These are phyloP conservation scores for Drosophila demipolita DNA, from an alignment of 2,888 invertebrate genomes.

Conservation along the genomic window DNA sequence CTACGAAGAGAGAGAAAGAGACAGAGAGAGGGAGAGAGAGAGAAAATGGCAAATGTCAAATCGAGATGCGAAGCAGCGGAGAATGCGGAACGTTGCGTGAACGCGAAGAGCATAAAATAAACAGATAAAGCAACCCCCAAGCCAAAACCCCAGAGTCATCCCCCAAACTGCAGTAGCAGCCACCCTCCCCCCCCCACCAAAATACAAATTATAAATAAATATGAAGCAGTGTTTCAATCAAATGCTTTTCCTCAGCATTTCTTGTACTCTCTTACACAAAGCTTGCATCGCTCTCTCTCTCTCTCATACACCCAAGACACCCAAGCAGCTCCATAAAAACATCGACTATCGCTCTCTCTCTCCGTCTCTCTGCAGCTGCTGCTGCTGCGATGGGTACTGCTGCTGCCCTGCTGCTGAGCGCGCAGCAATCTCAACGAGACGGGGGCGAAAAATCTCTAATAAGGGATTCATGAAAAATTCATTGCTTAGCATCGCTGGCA, in stretches of 20 bases:
- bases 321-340: not conserved
- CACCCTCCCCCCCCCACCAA: slow-evolving; percentile 13
- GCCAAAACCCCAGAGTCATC: slow-evolving; percentile 12
- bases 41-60: slow-evolving; percentile 64
- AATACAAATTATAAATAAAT: slow-evolving; percentile 1
- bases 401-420: slow-evolving; percentile 46
- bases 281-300: not conserved
- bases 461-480: slow-evolving; percentile 82
- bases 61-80: slow-evolving; percentile 54
- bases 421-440: slow-evolving; percentile 68
- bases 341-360: not conserved
- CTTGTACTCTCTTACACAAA: not conserved
- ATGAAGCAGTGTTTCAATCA: slow-evolving; percentile 8
- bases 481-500: slow-evolving; percentile 75
- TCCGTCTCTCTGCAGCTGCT: slow-evolving; percentile 25
- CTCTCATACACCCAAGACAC: not conserved
- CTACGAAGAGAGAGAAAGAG: not conserved
- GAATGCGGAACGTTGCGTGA: slow-evolving; percentile 33
- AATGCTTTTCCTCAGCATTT: not conserved
- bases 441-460: slow-evolving; percentile 74
- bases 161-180: slow-evolving; percentile 7
- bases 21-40: not conserved
- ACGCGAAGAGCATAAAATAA: slow-evolving; percentile 60
- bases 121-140: slow-evolving; percentile 65
- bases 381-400: not conserved